Percentiles rank a stretch among this genome's conserved stretches.
Conservation (phyloP, 2,113 vertebrate species). For the Vireo altiloquus region DNA sequence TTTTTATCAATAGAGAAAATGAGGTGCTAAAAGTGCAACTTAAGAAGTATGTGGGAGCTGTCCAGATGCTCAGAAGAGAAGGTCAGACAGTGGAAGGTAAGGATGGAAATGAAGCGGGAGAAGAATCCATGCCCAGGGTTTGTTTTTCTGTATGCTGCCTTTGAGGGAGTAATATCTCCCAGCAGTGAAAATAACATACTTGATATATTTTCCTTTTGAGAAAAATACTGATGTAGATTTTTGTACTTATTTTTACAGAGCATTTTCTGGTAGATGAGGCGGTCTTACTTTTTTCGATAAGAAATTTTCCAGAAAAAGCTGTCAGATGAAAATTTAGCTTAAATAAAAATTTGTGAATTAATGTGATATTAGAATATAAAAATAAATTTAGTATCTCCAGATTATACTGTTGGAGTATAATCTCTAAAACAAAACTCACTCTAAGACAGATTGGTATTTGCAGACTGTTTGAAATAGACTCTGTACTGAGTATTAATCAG, state of each 20-base stretch:
- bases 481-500: neutral
- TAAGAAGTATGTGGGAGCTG: conserved; percentile 98
- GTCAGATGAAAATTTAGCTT: neutral
- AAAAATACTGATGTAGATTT: neutral
- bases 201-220: neutral
- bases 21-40: conserved; percentile 98
- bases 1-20: conserved; percentile 84
- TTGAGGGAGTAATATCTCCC: neutral
- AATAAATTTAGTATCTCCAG: neutral
- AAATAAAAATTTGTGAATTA: neutral
- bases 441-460: neutral
- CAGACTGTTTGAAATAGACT: neutral
- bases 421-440: too few relatives aligned
- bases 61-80: conserved; percentile 99
- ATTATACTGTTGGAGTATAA: neutral
- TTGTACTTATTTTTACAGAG: neutral
- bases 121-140: neutral
- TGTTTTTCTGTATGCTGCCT: neutral
- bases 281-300: neutral
- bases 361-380: neutral
- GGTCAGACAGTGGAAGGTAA: conserved; percentile 88
- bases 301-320: neutral
- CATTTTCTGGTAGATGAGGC: neutral
- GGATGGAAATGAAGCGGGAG: neutral
- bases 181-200: neutral